Evolutionary conservation across 1,140 invertebrate species (phyloP), one percentile per base, ranked within the genome.

Genomic region (Gonioctena quinquepunctata): DNA sequence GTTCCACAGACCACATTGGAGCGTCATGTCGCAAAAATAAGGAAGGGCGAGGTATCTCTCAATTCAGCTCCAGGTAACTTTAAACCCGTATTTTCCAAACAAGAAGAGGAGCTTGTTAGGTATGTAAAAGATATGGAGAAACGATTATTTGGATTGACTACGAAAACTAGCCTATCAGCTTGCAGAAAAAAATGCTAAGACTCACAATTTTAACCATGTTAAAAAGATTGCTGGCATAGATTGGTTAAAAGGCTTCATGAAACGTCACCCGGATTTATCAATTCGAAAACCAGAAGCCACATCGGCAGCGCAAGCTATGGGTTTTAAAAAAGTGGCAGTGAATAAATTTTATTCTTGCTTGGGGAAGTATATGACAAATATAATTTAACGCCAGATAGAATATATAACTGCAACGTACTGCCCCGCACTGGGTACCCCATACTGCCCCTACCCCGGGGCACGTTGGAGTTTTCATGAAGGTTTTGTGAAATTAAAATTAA

Each of bases 231-330:
- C 28, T 33, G 28, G 28, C 28, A 13, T 33, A 33, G 28, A 33
- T 2, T 1, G 28, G 28, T 33, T 33, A 1, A 33, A 33, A 33
- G 28, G 28, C 28, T 85, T 83, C 71, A 59, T 83, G 49, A 79
- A 75, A 52, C 61, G 81, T 61, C 66, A 84, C 73, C 76, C 73
- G 19, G 70, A 74, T 62, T 56, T 85, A 21, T 72, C 69, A 50
- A 50, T 81, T 23, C 64, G 76, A 7, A 78, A 75, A 65, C 76
- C 75, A 7, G 73, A 78, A 76, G 63, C 56, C 7, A 82, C 79
- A 28, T 80, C 80, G 6, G 75, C 75, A 62, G 74, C 77, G 28
- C 13, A n/a, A 21, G 60, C 60, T 5, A 66, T 66, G 42, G 60
- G 60, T 16, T 62, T 33, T 2, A 33, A 33, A 6, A 33, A 33